Evolutionary conservation across 2,888 invertebrate species (phyloP).

Genomic region (Apodemia zela): DNA sequence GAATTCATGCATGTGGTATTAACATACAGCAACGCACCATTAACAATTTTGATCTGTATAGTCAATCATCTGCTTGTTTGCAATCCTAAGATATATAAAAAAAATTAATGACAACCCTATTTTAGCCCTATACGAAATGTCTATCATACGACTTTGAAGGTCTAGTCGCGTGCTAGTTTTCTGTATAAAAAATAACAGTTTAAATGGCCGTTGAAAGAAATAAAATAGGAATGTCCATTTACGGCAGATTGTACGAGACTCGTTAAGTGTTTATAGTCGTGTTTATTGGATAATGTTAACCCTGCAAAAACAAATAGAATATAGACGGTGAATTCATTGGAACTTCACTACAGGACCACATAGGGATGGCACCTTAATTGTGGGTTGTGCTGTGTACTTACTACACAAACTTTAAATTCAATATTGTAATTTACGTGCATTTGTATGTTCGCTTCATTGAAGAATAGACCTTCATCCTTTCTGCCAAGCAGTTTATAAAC

Average conservation of each 20-base stretch:
- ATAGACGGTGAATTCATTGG: not conserved
- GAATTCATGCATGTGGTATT: too few relatives aligned
- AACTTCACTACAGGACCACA: not conserved
- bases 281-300: conserved; percentile 8
- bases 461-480: too few relatives aligned
- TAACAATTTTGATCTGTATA: too few relatives aligned
- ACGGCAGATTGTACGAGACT: conserved; percentile 6
- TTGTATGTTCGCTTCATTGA: too few relatives aligned
- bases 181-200: conserved; percentile 4
- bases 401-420: not conserved
- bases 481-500: too few relatives aligned
- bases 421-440: not conserved
- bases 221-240: conserved; percentile 11
- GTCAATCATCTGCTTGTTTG: too few relatives aligned
- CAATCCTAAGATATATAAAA: too few relatives aligned
- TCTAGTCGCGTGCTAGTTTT: conserved; percentile 12
- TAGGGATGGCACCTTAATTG: not conserved
- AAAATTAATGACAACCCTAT: too few relatives aligned
- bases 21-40: too few relatives aligned
- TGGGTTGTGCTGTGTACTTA: not conserved
- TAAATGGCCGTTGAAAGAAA: conserved; percentile 9
- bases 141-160: not conserved
- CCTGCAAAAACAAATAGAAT: conserved; percentile 2
- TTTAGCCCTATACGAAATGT: not conserved
- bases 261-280: conserved; percentile 6